Evolutionary conservation across 2,113 vertebrate genomes (phyloP), one percentile per base, ranked within the genome.

Genomic region (Emydocephalus ijimae): DNA sequence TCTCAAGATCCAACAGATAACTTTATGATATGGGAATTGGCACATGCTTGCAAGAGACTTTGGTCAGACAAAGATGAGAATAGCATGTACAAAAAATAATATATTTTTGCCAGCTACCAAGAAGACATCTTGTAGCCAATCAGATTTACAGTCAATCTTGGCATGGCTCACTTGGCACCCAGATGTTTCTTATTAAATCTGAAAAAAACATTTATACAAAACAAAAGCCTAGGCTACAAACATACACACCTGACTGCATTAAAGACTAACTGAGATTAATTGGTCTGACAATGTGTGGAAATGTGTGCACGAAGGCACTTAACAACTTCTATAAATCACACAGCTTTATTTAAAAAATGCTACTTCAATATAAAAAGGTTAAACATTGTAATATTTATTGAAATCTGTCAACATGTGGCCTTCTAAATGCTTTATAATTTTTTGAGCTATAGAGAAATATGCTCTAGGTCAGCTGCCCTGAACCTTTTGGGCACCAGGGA

Each of bases 151-250:
- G 88, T 48, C 69, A 94, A 92, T n/a, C 90, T 81, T 20, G 50
- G 93, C 95, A 24, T 93, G 96, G 94, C 95, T 94, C 94, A 95
- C 50, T 43, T 39, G 59, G 85, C 23, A 95, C 89, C 89, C 97
- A 96, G 97, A 96, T 97, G 97, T 96, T 97, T 95, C 52, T 0
- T 64, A 92, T 97, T 96, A 97, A 95, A 93, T 81, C 93, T 12
- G 2, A 90, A 95, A 91, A 91, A 91, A 93, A 43, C 96, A 96
- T 95, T 95, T 91, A 89, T 3, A 21, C 90, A 92, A 96, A 95
- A 88, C 69, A 93, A 91, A 91, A 95, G 93, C 92, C 93, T 90
- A 94, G 85, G n/a, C 74, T 91, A 87, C 95, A 94, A 91, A 89
- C 93, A 93, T 89, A 69, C 95, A 94, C 43, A 93, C 92, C 93